Evolutionary conservation across 2,888 invertebrate genomes (phyloP), one percentile per base, ranked within the genome.

Genomic region (Agrilus mali): DNA sequence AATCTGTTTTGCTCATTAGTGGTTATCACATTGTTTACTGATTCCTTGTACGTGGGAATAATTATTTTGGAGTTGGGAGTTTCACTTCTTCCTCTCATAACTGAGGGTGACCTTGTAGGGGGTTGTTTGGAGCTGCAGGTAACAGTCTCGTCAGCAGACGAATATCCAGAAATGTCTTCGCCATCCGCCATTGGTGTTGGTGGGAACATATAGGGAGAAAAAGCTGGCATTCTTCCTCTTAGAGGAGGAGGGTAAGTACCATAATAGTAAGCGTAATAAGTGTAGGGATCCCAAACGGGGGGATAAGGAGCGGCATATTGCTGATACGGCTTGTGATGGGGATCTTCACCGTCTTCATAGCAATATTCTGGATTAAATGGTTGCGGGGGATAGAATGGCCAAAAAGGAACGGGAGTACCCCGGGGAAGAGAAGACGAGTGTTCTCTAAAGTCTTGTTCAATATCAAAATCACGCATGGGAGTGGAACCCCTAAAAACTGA

Each of bases 71-170:
- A 16, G 46, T 42, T 7, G 44, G n/a, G 32, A 39, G 39, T 27
- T 34, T 44, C 31, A 48, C 44, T 32, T 46, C 35, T 46, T 35
- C 36, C 43, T n/a, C 37, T 13, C 33, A 43, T 47, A 15, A 40
- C 33, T 42, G 44, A 41, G 3, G 38, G 41, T 1, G 45, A 36
- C 41, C 43, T 43, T 8, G 41, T 8, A 5, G 42, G 39, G 36
- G 46, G 44, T 42, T 43, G 49, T 20, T 48, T 38, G 15, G 42
- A 52, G 41, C 56, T 58, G 43, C 58, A 60, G 8, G 61, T 27
- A 27, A 27, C 55, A 63, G 67, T 66, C 57, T 70, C 70, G 46
- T 69, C 69, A 31, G 60, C 64, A 3, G 68, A 67, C 7, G 66
- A 67, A 49, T 69, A 69, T n/a, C 66, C 67, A 36, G 57, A 57